A percentile compares a stretch with the other conserved stretches of the same genome.
These are phyloP conservation scores for Arrhamphus sclerolepis DNA, from an alignment of 2,797 vertebrate species.

Conservation along the genomic window DNA sequence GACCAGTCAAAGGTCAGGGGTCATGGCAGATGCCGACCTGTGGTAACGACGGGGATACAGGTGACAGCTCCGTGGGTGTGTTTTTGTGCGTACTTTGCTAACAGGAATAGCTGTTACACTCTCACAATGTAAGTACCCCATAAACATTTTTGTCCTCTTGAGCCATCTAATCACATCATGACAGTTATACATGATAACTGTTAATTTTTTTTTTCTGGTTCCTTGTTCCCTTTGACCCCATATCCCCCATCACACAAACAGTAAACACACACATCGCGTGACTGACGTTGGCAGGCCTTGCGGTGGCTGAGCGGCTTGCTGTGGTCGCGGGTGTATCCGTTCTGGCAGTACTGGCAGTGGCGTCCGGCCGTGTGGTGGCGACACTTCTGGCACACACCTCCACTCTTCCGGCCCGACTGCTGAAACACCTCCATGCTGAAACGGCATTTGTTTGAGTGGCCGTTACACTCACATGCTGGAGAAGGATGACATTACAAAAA, in stretches of 20 bases:
- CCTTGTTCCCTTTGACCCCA: not conserved
- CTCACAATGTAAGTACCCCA: constrained; percentile 69
- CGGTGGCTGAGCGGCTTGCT: constrained; percentile 83
- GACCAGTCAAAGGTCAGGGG: constrained; percentile 76
- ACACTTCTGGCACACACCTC: constrained; percentile 90
- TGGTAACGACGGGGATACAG: constrained; percentile 59
- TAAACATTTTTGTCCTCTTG: constrained; percentile 58
- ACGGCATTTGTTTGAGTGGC: constrained; percentile 87
- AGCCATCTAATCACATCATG: not conserved
- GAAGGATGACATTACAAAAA: not conserved
- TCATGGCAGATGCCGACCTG: constrained; percentile 65
- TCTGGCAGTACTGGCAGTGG: constrained; percentile 92
- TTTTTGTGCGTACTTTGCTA: constrained; percentile 34
- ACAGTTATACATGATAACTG: not conserved
- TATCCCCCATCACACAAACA: not conserved
- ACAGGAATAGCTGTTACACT: constrained; percentile 64
- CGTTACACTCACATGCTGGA: constrained; percentile 89
- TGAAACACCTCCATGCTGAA: constrained; percentile 92
- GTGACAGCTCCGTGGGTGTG: constrained; percentile 45
- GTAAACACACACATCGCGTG: constrained; percentile 7
- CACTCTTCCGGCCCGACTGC: constrained; percentile 88
- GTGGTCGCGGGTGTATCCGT: constrained; percentile 86
- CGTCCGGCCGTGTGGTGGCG: constrained; percentile 89
- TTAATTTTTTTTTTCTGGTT: no score
- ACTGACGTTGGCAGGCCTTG: constrained; percentile 90